These are phyloP conservation scores for Sylvilagus floridanus DNA, from an alignment of 2,797 vertebrate species.

Conservation along the genomic window DNA sequence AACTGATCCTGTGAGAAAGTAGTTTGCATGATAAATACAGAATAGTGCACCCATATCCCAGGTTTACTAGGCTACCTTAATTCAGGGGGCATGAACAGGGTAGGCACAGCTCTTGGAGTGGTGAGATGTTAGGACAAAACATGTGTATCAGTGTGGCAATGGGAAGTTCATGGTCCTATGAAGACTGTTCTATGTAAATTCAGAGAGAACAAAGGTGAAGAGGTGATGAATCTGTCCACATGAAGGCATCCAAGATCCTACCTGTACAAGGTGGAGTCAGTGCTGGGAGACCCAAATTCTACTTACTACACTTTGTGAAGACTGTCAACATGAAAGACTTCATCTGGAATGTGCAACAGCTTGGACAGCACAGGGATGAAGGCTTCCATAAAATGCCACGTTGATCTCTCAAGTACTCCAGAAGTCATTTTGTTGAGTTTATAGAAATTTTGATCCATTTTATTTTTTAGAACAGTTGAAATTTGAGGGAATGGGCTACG, in stretches of 20 bases:
- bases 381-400: neutral
- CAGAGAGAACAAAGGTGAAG: neutral
- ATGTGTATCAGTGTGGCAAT: neutral
- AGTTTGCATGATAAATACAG: neutral
- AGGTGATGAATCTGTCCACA: accelerated
- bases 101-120: accelerated
- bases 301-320: neutral
- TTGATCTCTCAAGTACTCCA: neutral
- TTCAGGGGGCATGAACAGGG: neutral
- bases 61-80: neutral
- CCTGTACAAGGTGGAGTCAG: neutral
- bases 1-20: neutral
- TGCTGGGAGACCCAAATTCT: neutral
- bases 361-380: too few species aligned
- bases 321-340: neutral
- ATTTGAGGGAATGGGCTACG: neutral
- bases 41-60: neutral
- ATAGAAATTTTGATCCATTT: neutral
- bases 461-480: neutral
- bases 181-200: neutral
- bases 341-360: too few species aligned
- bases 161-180: neutral
- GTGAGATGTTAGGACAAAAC: neutral
- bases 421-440: neutral
- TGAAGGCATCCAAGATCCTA: neutral